Base-by-base conservation (phyloP, 2,113 vertebrate genomes). In the Zeus faber region DNA sequence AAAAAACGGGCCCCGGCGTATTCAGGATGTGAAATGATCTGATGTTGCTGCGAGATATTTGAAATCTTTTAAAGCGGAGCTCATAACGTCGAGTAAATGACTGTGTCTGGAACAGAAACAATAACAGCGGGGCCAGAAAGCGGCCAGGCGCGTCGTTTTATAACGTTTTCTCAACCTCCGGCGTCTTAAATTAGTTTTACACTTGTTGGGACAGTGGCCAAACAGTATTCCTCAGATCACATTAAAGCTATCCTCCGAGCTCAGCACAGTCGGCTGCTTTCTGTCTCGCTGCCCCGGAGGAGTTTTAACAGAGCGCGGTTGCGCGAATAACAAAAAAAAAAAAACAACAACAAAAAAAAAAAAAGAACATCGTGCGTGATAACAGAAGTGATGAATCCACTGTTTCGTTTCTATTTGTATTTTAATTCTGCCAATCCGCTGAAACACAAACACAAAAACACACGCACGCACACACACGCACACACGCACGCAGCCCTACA, bases 311-410 rank as follows among this genome's bases (percentile, higher is more conserved):
- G 79, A 64, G 77, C 73, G 56, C 67, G 76, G 76, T 31, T 13
- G 33, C 4, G 27, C 4, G 27, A 29, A 29, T 5, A 3, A 14
- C 11, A 35, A 33, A 3, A 33, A 10, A 33, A 35, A 35, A 6
- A 35, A 6, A 13, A 57, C n/a, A 35, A 35, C 8, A 3, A 33
- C 13, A 33, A 35, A 35, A 6, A 35, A 6, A 13, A 57, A 67
- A 14, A 76, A 83, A 85, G 55, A 49, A 37, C 58, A 72, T 29
- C 44, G 76, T 63, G 31, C 67, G 35, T 22, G 81, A 88, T 84
- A 85, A 85, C 77, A 88, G 78, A 88, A 86, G 69, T 86, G 82
- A 86, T 87, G 84, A 86, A 80, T 87, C 76, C 70, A 80, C 64
- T 74, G 72, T 84, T 84, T 85, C 71, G 70, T 74, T 79, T 87